Evolutionary conservation across 2,113 vertebrate species (phyloP).

Genomic region (Panthera leo): DNA sequence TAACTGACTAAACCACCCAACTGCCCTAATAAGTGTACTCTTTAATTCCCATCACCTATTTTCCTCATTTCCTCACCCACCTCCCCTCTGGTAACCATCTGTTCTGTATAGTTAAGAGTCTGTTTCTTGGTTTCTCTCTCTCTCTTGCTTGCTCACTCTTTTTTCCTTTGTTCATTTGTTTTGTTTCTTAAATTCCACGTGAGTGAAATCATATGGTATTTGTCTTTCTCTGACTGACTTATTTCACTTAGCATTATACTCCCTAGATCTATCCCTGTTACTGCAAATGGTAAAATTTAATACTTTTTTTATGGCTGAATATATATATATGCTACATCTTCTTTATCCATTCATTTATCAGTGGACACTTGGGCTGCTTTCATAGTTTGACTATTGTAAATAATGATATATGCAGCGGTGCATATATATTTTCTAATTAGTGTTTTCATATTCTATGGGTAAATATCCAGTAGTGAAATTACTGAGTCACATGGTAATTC

Average conservation of each 20-base stretch:
- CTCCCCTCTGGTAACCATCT: neutral
- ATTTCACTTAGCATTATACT: neutral
- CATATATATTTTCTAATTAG: neutral
- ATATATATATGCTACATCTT: neutral
- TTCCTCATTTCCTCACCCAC: neutral
- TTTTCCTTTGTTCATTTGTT: neutral
- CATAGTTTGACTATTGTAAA: neutral
- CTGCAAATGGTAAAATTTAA: neutral
- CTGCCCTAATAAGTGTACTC: neutral
- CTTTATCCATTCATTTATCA: neutral
- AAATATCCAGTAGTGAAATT: neutral
- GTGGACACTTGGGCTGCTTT: neutral
- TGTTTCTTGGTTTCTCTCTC: neutral
- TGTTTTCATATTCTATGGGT: neutral
- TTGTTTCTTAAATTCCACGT: neutral
- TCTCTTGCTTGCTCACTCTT: neutral
- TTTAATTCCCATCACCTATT: neutral
- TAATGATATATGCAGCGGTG: neutral
- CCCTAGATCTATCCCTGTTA: neutral
- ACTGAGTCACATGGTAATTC: neutral
- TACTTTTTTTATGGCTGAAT: neutral
- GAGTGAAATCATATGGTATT: neutral
- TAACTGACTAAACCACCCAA: too few species aligned
- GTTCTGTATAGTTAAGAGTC: neutral
- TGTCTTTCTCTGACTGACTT: neutral